These are phyloP conservation scores for Tenodera sinensis DNA, from an alignment of 2,888 invertebrate species.

Conservation along the genomic window DNA sequence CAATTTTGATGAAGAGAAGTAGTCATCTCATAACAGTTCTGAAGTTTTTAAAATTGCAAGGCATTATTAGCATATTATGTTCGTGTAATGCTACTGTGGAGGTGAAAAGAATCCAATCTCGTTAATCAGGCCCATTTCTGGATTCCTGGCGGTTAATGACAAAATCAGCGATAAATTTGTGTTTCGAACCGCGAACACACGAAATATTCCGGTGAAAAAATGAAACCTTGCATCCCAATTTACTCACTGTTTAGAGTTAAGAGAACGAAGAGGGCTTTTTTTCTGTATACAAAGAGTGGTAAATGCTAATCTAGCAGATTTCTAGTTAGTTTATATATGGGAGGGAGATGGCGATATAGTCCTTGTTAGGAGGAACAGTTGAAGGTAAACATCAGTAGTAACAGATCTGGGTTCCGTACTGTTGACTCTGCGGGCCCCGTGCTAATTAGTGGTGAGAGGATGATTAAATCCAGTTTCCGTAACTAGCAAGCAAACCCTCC, in stretches of 20 bases:
- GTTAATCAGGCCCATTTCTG: neutral
- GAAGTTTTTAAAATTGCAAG: neutral
- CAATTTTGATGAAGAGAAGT: neutral
- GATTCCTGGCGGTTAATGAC: neutral
- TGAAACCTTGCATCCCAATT: neutral
- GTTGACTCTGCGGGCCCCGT: conserved; percentile 26
- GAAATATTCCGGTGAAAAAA: neutral
- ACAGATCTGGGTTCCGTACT: conserved; percentile 19
- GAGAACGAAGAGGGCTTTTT: neutral
- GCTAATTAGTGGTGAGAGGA: conserved; percentile 28
- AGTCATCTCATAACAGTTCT: neutral
- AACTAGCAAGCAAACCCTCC: conserved; percentile 9
- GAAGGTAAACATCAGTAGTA: conserved; percentile 22
- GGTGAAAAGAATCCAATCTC: neutral
- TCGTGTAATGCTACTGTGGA: neutral
- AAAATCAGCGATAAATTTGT: neutral
- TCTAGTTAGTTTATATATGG: conserved; percentile 17
- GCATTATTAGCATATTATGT: neutral
- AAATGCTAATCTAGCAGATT: conserved; percentile 28
- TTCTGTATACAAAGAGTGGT: conserved; percentile 17
- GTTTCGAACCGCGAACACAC: neutral
- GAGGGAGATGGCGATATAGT: conserved; percentile 9
- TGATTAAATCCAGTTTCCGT: conserved; percentile 27
- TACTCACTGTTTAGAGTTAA: neutral
- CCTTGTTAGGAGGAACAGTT: conserved; percentile 26